Conservation (phyloP, 2,797 vertebrate species). For the Philypnodon macrostomus region DNA sequence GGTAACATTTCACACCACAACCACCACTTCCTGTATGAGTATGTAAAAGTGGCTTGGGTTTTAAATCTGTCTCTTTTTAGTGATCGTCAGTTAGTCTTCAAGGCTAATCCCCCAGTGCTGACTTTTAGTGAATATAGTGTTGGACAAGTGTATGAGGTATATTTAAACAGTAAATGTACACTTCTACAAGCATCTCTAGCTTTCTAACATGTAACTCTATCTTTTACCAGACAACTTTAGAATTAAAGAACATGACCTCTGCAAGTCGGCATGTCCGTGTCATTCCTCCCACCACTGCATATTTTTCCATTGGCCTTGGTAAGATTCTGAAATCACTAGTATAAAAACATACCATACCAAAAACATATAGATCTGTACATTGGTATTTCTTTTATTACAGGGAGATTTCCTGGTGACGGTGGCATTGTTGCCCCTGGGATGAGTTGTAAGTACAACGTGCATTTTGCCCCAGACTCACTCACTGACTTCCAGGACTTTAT, state of each 20-base stretch:
- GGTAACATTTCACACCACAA: background rate
- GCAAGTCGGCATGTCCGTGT: conserved; percentile 83
- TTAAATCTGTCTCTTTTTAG: conserved; percentile 15
- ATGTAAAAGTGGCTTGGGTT: background rate
- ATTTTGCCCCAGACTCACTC: conserved; percentile 85
- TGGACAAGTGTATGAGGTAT: conserved; percentile 89
- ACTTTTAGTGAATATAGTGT: conserved; percentile 84
- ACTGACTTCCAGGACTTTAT: conserved; percentile 86
- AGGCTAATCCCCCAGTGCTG: conserved; percentile 80
- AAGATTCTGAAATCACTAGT: conserved; percentile 45
- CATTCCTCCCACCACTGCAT: conserved; percentile 83
- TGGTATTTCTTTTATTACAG: conserved; percentile 64
- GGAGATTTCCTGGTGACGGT: conserved; percentile 88
- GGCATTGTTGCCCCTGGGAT: conserved; percentile 91
- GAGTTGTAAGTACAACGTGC: conserved; percentile 86
- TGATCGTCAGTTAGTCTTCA: conserved; percentile 75
- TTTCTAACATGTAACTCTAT: background rate
- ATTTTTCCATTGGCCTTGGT: conserved; percentile 89
- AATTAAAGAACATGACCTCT: conserved; percentile 86
- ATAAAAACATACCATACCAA: too few relatives aligned
- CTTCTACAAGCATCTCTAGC: background rate
- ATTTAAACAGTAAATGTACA: conserved; percentile 2
- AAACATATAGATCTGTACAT: too few relatives aligned
- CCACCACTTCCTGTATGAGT: conserved; percentile 12
- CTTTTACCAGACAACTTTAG: conserved; percentile 77